Percentiles rank a stretch among this genome's conserved stretches.
Conservation (phyloP, 2,113 vertebrate genomes). For the Centrocercus urophasianus region DNA sequence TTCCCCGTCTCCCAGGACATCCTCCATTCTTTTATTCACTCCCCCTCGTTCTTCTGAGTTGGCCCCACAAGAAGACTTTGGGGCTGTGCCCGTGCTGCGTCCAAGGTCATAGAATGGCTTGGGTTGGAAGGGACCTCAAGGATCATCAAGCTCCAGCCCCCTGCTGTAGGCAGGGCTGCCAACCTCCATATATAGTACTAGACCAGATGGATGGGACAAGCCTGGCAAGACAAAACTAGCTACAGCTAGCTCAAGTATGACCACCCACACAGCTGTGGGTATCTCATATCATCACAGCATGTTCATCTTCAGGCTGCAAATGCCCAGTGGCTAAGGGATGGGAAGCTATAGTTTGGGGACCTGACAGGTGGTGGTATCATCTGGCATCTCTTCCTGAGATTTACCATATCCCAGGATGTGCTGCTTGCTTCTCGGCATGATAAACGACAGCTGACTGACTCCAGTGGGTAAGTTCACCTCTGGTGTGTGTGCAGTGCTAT, state of each 20-base stretch:
- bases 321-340: background rate
- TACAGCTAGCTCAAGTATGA: background rate
- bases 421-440: background rate
- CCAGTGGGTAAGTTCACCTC: background rate
- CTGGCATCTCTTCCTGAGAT: background rate
- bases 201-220: background rate
- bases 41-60: background rate
- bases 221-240: background rate
- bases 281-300: background rate
- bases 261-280: background rate
- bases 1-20: background rate
- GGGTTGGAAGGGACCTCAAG: too few relatives aligned
- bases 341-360: fast-evolving
- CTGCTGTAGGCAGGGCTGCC: too few relatives aligned
- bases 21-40: background rate
- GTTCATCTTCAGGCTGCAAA: background rate
- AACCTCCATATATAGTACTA: too few relatives aligned
- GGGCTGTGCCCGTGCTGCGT: background rate
- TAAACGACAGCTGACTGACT: background rate
- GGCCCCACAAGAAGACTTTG: background rate
- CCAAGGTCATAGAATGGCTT: background rate
- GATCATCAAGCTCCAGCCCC: too few relatives aligned
- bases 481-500: background rate
- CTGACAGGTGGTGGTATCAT: background rate
- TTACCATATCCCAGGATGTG: background rate